Evolutionary conservation across 2,797 vertebrate species (phyloP).

Genomic region (Nannoperca australis): DNA sequence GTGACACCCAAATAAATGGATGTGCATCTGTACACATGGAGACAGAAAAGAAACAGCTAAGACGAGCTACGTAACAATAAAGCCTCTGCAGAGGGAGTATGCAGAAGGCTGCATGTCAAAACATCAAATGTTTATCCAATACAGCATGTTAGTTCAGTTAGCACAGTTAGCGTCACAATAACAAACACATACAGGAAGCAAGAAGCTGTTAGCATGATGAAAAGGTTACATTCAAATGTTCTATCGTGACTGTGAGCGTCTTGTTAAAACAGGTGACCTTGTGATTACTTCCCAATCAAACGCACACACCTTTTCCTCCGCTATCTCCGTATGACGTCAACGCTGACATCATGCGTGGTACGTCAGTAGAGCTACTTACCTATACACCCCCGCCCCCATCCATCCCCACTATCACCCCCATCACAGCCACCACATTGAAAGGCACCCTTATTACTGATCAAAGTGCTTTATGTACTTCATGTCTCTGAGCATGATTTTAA

Average conservation of each 20-base stretch:
- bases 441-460: neutral
- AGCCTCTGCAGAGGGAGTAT: neutral
- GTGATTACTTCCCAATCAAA: constrained; percentile 34
- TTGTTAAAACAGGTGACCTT: constrained; percentile 59
- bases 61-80: neutral
- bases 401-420: neutral
- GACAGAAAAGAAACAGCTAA: constrained; percentile 5
- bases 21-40: neutral
- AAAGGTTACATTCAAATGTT: constrained; percentile 8
- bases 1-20: neutral
- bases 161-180: neutral
- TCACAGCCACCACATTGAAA: constrained; percentile 14
- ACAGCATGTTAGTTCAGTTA: no score
- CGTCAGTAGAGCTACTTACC: constrained; percentile 42
- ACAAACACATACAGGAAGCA: neutral
- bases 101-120: neutral
- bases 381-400: neutral
- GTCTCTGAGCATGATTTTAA: neutral
- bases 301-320: constrained; percentile 37
- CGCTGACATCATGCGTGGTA: constrained; percentile 41
- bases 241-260: neutral
- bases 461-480: neutral
- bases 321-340: constrained; percentile 52
- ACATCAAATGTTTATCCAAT: constrained; percentile 2
- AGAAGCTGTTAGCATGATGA: neutral